Evolutionary conservation across 1,140 invertebrate species (phyloP).

Genomic region (Lepidurus arcticus): DNA sequence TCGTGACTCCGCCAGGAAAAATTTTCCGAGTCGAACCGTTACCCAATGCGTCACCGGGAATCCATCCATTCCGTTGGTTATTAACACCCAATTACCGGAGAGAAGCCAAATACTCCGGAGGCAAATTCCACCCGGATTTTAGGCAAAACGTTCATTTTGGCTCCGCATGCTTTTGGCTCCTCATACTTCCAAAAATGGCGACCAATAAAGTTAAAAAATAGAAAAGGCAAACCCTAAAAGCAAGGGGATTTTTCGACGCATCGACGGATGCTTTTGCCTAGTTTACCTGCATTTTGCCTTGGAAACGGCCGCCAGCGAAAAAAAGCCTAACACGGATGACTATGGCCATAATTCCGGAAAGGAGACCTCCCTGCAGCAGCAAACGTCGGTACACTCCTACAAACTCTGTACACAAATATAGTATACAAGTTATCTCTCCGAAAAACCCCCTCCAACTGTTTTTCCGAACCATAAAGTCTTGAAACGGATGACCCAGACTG

Average conservation of each 20-base stretch:
- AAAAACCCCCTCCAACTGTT: not conserved
- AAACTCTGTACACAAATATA: not conserved
- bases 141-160: too few relatives aligned
- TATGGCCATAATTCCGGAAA: too few relatives aligned
- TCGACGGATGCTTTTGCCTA: too few relatives aligned
- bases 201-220: too few relatives aligned
- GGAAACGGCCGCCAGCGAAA: too few relatives aligned
- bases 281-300: too few relatives aligned
- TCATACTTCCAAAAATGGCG: too few relatives aligned
- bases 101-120: not conserved
- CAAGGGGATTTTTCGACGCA: too few relatives aligned
- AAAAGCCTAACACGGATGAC: too few relatives aligned
- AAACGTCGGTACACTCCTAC: not conserved
- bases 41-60: not conserved
- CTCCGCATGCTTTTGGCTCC: too few relatives aligned
- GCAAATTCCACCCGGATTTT: not conserved
- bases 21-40: not conserved
- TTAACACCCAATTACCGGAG: slow-evolving; percentile 6
- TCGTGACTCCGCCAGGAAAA: slow-evolving; percentile 11
- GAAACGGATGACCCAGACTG: not conserved
- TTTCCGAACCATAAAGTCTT: slow-evolving; percentile 15
- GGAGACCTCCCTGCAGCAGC: slow-evolving; percentile 4
- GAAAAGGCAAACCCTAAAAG: too few relatives aligned
- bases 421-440: not conserved
- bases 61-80: not conserved